phyloP scores from a whole-genome alignment of 2,113 vertebrate species.

The Telmatochromis sp. region DNA sequence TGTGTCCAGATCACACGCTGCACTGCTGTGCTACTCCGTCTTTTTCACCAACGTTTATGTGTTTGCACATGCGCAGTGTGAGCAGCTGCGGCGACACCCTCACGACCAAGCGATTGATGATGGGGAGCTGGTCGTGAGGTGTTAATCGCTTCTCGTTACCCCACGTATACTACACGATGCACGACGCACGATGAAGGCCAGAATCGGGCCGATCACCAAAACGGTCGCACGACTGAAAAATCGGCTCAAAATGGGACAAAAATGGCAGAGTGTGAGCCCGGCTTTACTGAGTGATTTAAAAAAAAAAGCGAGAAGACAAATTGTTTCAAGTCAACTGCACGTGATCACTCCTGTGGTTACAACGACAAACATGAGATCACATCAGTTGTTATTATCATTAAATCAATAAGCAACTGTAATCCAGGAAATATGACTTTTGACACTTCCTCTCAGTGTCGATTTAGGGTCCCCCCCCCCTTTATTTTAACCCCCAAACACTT shows the following conservation, averaged over 20 bases:
- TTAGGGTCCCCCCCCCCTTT: fast-evolving
- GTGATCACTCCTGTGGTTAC: not conserved
- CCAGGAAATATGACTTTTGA: not conserved
- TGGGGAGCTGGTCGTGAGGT: too few relatives aligned
- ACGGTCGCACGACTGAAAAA: too few relatives aligned
- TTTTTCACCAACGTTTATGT: too few relatives aligned
- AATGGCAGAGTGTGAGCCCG: fast-evolving
- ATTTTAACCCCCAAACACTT: not conserved
- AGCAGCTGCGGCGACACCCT: too few relatives aligned
- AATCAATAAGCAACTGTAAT: not conserved
- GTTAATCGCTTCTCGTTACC: too few relatives aligned
- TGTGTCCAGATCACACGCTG: too few relatives aligned
- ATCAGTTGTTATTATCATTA: not conserved
- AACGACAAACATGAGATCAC: not conserved
- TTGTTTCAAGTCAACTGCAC: not conserved
- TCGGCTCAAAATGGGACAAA: too few relatives aligned
- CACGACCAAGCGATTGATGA: too few relatives aligned
- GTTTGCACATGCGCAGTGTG: too few relatives aligned
- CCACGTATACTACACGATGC: too few relatives aligned
- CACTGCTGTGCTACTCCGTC: too few relatives aligned
- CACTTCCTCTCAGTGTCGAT: not conserved
- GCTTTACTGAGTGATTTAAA: not conserved
- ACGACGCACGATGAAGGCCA: too few relatives aligned
- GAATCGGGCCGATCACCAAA: not conserved
- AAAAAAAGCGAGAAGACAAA: not conserved